Evolutionary conservation across 2,888 invertebrate species (phyloP), one percentile per base, ranked within the genome.

Genomic region (Agrilus mali): DNA sequence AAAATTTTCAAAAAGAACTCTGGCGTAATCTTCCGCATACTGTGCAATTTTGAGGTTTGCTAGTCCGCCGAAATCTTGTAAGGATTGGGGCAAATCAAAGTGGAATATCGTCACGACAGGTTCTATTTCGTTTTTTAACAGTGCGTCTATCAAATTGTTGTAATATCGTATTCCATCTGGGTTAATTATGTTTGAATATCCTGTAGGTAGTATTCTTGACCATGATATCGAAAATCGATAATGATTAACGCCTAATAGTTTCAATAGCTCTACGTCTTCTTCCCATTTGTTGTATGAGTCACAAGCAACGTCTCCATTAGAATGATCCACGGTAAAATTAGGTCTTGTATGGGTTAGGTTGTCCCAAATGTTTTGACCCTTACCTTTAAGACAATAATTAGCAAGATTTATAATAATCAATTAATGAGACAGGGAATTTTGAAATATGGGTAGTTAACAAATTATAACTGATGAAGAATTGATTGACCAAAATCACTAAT

Each of bases 31-130:
- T 12, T 65, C 68, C 55, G 78, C 82, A 59, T 75, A 77, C 32
- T 75, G 72, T 0, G 71, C 72, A 39, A 78, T 70, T 8, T 71
- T 47, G 60, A 69, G 13, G 70, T 66, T 50, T 63, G 74, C 70
- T 78, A 78, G 78, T 0, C 79, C 80, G 0, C 79, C 79, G 3
- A 77, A 58, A 38, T 75, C 72, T 65, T 77, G 72, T 14, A 77
- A 59, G 5, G 54, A 46, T 53, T 77, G 73, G 0, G 80, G 80
- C 44, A 79, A 65, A 56, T 81, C 79, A 76, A 77, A 80, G 55
- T 80, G 79, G 63, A 77, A 79, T 58, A 80, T 64, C 1, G 78
- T 78, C 12, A 76, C 70, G 37, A 75, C 53, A 0, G 82, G 80
- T 42, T 63, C 55, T 43, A 84, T 77, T 8, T 66, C 67, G 41